Percentiles rank a stretch among this genome's conserved stretches.
Conservation (phyloP, 2,113 vertebrate species). For the Syngnathus floridae region DNA sequence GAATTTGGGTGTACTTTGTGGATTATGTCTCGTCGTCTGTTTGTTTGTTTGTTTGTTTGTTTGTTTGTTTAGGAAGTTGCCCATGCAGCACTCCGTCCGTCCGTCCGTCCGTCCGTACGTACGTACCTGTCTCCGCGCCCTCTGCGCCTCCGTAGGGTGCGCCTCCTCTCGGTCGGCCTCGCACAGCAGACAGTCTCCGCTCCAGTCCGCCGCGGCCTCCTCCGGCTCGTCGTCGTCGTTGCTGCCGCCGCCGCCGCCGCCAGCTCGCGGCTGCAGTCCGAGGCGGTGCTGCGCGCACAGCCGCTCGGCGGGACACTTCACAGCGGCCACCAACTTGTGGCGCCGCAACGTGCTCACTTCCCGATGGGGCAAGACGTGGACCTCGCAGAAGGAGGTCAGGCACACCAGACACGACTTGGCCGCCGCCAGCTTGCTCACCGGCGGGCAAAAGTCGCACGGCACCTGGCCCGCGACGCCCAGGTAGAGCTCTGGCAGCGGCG, state of each 20-base stretch:
- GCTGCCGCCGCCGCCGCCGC: constrained; percentile 70
- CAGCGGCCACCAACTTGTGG: constrained; percentile 83
- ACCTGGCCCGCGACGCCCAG: constrained; percentile 71
- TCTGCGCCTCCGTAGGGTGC: constrained; percentile 74
- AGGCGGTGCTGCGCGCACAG: constrained; percentile 84
- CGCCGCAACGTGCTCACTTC: constrained; percentile 82
- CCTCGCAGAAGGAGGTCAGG: constrained; percentile 86
- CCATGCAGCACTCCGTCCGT: too few species aligned
- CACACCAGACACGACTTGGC: constrained; percentile 86
- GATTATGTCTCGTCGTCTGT: neutral
- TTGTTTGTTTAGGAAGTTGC: too few species aligned
- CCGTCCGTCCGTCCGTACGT: too few species aligned
- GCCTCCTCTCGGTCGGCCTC: constrained; percentile 63
- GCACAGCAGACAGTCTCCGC: constrained; percentile 61
- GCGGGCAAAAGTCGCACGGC: constrained; percentile 83
- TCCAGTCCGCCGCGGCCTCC: constrained; percentile 53
- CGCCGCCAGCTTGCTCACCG: constrained; percentile 77
- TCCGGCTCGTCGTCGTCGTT: constrained; percentile 59
- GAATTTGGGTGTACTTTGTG: neutral
- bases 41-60: too few species aligned
- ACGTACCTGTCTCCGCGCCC: constrained; percentile 79
- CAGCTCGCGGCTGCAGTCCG: constrained; percentile 79
- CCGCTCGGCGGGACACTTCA: constrained; percentile 76
- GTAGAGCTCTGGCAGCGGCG: constrained; percentile 47
- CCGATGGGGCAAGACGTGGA: constrained; percentile 82